Percentiles rank a stretch among this genome's conserved stretches.
These are phyloP conservation scores for Diarsia rubi DNA, from an alignment of 2,888 invertebrate species.

Conservation along the genomic window DNA sequence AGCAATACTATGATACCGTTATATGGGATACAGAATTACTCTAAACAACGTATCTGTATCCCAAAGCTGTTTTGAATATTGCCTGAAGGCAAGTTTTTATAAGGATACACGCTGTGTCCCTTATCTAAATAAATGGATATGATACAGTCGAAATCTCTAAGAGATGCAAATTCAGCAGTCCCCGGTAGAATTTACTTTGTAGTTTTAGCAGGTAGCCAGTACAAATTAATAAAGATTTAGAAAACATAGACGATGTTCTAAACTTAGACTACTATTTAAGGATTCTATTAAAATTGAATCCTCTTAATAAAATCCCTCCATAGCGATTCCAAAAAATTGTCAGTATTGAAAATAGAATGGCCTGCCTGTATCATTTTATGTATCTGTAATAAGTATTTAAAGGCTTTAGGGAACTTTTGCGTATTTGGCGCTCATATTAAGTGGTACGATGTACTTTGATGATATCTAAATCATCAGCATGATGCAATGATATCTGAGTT, in stretches of 20 bases:
- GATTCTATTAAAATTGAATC: not conserved
- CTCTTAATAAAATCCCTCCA: not conserved
- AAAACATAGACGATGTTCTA: not conserved
- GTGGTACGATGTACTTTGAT: not conserved
- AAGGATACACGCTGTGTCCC: conserved; percentile 5
- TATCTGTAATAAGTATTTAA: not conserved
- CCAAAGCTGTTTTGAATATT: conserved; percentile 35
- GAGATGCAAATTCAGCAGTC: conserved; percentile 10
- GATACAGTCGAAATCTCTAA: not conserved
- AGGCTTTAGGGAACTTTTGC: not conserved
- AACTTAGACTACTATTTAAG: not conserved
- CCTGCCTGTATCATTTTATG: not conserved
- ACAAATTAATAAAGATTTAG: not conserved
- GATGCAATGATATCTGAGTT: no score
- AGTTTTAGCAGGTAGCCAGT: not conserved
- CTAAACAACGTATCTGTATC: conserved; percentile 5
- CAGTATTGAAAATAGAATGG: not conserved
- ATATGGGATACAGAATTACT: not conserved
- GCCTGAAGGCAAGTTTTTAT: conserved; percentile 19
- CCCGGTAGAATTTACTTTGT: not conserved
- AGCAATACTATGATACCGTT: conserved; percentile 15
- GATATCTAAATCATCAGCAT: not conserved
- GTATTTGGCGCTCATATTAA: not conserved
- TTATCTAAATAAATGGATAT: conserved; percentile 35
- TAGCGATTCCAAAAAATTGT: not conserved